Evolutionary conservation across 1,140 invertebrate genomes (phyloP), one percentile per base, ranked within the genome.

Genomic region (Hyphantria cunea): DNA sequence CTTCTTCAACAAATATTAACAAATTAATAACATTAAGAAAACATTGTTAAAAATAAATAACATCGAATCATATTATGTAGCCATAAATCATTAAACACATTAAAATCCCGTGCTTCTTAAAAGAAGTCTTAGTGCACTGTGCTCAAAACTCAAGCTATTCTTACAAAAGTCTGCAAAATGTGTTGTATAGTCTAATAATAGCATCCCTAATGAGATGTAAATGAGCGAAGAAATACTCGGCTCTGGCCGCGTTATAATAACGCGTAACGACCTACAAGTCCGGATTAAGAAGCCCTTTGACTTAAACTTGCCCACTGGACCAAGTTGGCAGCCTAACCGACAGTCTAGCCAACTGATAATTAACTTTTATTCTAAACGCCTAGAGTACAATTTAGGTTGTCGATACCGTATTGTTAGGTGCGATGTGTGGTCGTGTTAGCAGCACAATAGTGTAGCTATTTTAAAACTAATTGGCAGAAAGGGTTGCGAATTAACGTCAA

Each of bases 261-360:
- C 87, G 83, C 87, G 87, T 89, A 90, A 90, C 87, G 87, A 90
- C 87, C 87, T 87, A 89, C 87, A 85, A 86, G 80, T 80, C 84
- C 80, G 86, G 86, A 90, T 90, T 90, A 90, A 89, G 87, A 90
- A 90, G 87, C 87, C 87, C 82, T 87, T 88, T 88, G 84, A 88
- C 82, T 89, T 85, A 84, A 82, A 86, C 82, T 80, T 87, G 78
- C 72, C 68, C 78, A 78, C 70, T 72, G 74, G 64, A 68, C 74
- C 71, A 79, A 82, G 70, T 82, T 70, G 72, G 78, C 82, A 66
- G 75, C 73, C 70, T 63, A 58, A 66, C 45, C 44, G 50, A 15
- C 39, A 3, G 14, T 13, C 32, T n/a, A 39, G 37, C 9, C 32
- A 61, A 58, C 39, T 25, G 65, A 72, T 54, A 64, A 53, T 52